Evolutionary conservation across 2,888 invertebrate species (phyloP).

Genomic region (Hipparchia semele): DNA sequence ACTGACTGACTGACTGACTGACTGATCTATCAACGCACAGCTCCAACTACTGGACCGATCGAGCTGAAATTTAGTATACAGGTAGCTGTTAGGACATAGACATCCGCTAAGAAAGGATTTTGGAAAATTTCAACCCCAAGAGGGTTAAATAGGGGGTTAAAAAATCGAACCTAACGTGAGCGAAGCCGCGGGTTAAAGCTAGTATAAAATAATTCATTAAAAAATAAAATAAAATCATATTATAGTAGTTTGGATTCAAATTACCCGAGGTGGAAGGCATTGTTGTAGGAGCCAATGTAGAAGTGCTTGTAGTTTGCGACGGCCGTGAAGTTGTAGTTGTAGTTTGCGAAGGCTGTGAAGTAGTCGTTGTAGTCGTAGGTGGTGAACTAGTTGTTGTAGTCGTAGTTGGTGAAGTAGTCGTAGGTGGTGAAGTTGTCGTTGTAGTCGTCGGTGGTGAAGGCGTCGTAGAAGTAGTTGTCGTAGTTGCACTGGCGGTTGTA

Average conservation of each 20-base stretch:
- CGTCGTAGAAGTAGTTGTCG: background rate
- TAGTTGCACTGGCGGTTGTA: background rate
- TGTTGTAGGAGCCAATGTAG: background rate
- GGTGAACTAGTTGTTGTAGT: background rate
- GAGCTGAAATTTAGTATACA: no score
- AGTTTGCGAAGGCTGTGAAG: background rate
- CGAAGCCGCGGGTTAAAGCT: no score
- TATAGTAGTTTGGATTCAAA: background rate
- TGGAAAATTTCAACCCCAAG: no score
- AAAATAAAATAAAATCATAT: background rate
- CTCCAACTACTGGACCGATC: no score
- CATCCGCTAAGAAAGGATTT: no score
- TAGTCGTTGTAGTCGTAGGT: constrained; percentile 19
- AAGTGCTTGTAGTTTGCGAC: constrained; percentile 3
- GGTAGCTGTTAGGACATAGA: no score
- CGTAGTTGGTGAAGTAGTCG: constrained; percentile 6
- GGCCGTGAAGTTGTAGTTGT: background rate
- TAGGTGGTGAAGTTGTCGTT: background rate
- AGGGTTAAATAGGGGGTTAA: no score
- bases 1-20: no score
- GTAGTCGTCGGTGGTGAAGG: background rate
- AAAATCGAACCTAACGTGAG: no score
- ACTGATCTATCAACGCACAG: no score
- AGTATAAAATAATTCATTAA: background rate
- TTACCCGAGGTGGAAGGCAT: background rate